Conservation (phyloP, 1,140 invertebrate species). For the Drosophila obscura region DNA sequence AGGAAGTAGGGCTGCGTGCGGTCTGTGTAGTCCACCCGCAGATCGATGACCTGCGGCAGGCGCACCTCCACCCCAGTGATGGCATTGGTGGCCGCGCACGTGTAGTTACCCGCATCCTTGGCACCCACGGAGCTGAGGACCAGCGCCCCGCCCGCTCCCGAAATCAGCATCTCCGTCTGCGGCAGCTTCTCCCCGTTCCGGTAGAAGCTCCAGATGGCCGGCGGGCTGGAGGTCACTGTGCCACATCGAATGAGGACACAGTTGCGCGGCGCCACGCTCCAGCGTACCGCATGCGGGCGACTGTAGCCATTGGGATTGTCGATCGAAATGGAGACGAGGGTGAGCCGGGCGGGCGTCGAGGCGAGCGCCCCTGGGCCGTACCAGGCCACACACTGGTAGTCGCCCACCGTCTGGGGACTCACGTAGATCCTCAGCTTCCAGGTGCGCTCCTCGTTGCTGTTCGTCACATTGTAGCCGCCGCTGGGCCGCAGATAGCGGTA, state of each 20-base stretch:
- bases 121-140: constrained; percentile 85
- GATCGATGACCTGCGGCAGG: constrained; percentile 83
- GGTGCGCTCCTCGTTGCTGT: constrained; percentile 62
- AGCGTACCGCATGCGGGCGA: constrained; percentile 55
- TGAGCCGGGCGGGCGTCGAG: constrained; percentile 89
- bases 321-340: constrained; percentile 86
- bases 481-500: constrained; percentile 52
- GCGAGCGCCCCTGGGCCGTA: constrained; percentile 91
- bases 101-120: constrained; percentile 85
- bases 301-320: constrained; percentile 50
- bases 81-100: constrained; percentile 86
- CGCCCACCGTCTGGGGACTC: constrained; percentile 86
- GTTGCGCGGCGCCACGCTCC: constrained; percentile 80
- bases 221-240: constrained; percentile 72
- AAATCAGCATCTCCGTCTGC: constrained; percentile 59
- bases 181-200: constrained; percentile 78
- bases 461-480: constrained; percentile 74
- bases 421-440: constrained; percentile 85
- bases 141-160: constrained; percentile 84
- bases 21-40: constrained; percentile 84
- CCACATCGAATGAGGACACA: constrained; percentile 79
- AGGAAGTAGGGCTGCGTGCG: constrained; percentile 85
- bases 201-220: constrained; percentile 82
- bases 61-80: constrained; percentile 84
- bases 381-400: constrained; percentile 91